Percentiles rank a stretch among this genome's conserved stretches.
Conservation (phyloP, 2,113 vertebrate genomes). For the Amphiprion percula region DNA sequence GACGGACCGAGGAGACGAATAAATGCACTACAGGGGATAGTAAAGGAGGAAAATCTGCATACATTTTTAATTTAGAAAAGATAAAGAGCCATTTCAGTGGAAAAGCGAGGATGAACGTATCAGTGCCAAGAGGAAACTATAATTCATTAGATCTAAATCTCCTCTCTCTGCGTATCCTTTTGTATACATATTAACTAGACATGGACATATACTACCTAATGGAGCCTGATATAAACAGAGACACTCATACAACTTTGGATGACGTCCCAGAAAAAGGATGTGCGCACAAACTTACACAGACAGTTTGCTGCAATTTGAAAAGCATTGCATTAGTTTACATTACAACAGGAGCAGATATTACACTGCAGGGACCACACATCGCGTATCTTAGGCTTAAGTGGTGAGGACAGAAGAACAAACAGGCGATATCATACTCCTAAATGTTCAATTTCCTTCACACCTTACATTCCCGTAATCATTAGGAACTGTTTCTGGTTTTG, state of each 20-base stretch:
- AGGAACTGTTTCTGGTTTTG: neutral
- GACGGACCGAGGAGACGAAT: neutral
- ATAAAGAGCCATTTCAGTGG: neutral
- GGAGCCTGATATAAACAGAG: constrained; percentile 57
- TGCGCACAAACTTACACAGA: constrained; percentile 20
- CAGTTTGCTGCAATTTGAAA: constrained; percentile 28
- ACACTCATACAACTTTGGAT: constrained; percentile 19
- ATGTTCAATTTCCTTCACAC: neutral
- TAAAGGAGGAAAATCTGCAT: neutral
- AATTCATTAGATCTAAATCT: constrained; percentile 2
- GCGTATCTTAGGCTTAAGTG: constrained; percentile 38
- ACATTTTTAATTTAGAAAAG: neutral
- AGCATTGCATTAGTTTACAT: constrained; percentile 47
- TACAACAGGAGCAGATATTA: neutral
- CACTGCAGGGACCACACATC: constrained; percentile 9
- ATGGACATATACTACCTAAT: constrained; percentile 34
- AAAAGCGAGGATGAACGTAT: neutral
- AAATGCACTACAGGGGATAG: constrained; percentile 6
- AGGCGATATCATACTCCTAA: neutral
- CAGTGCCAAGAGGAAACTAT: constrained; percentile 11
- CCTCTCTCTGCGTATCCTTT: neutral
- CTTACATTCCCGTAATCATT: neutral
- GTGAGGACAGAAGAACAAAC: neutral
- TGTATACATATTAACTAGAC: constrained; percentile 44
- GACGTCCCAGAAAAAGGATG: constrained; percentile 15